These are phyloP conservation scores for Amazona vittata DNA, from an alignment of 2,113 vertebrate species.

Conservation along the genomic window DNA sequence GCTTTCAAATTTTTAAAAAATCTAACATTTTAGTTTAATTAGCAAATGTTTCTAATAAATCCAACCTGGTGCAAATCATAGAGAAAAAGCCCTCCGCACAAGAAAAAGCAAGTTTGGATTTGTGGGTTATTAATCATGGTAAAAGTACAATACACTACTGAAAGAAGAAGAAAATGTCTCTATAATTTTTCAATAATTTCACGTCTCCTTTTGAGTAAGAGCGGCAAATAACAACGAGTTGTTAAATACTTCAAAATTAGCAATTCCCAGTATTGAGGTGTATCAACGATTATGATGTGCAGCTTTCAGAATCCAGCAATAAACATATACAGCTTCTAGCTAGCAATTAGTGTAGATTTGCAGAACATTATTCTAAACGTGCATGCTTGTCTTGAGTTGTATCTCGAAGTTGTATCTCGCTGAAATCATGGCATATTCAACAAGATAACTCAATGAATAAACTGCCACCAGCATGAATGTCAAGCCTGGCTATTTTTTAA, in stretches of 20 bases:
- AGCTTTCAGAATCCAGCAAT: background rate
- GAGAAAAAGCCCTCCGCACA: background rate
- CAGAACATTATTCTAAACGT: background rate
- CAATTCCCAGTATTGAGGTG: background rate
- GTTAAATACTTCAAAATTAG: background rate
- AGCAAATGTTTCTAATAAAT: background rate
- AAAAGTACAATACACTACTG: background rate
- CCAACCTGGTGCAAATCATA: background rate
- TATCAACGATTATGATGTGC: background rate
- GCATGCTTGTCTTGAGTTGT: background rate
- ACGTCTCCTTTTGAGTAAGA: background rate
- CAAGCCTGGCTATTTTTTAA: background rate
- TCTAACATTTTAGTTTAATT: background rate
- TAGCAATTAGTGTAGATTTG: background rate
- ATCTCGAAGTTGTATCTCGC: background rate
- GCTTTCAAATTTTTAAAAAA: background rate
- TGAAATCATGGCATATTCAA: background rate
- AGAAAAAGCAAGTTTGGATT: background rate
- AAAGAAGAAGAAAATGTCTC: background rate
- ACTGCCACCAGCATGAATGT: background rate
- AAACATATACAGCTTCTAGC: background rate
- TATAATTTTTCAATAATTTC: conserved; percentile 2
- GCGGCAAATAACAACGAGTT: background rate
- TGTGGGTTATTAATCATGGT: background rate
- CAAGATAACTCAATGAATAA: background rate